These are phyloP conservation scores for Oscheius myriophilus DNA, from an alignment of 2,888 invertebrate species.

Conservation along the genomic window DNA sequence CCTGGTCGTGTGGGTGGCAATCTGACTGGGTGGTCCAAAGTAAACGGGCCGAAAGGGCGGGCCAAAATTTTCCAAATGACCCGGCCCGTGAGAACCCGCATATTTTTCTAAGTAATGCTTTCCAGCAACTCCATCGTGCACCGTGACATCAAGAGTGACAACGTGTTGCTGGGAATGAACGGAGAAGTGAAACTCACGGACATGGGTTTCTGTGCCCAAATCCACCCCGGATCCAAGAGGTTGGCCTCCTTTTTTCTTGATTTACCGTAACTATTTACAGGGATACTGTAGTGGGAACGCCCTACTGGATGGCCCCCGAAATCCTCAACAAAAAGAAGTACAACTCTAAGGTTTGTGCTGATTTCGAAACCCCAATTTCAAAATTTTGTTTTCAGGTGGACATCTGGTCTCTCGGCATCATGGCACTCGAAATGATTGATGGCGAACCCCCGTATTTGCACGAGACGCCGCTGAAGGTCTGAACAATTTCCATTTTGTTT, in stretches of 20 bases:
- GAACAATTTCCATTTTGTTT: not conserved
- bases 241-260: slow-evolving; percentile 18
- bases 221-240: slow-evolving; percentile 86
- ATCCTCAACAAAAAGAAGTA: slow-evolving; percentile 72
- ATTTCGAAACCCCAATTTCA: not conserved
- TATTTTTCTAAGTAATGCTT: not conserved
- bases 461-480: slow-evolving; percentile 81
- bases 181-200: slow-evolving; percentile 77
- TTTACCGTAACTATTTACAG: slow-evolving; percentile 35
- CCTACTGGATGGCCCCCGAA: slow-evolving; percentile 85
- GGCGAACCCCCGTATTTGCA: slow-evolving; percentile 92
- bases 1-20: no score
- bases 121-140: slow-evolving; percentile 83
- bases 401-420: slow-evolving; percentile 89
- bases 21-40: no score
- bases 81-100: no score
- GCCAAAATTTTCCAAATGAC: no score
- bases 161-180: slow-evolving; percentile 87
- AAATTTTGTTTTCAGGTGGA: slow-evolving; percentile 79
- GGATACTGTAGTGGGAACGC: slow-evolving; percentile 69
- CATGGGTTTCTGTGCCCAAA: slow-evolving; percentile 97
- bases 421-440: slow-evolving; percentile 97
- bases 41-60: no score
- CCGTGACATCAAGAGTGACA: slow-evolving; percentile 96
- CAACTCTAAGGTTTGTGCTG: slow-evolving; percentile 57